Base-by-base conservation (phyloP, 2,888 invertebrate species). In the Clanis bilineata region DNA sequence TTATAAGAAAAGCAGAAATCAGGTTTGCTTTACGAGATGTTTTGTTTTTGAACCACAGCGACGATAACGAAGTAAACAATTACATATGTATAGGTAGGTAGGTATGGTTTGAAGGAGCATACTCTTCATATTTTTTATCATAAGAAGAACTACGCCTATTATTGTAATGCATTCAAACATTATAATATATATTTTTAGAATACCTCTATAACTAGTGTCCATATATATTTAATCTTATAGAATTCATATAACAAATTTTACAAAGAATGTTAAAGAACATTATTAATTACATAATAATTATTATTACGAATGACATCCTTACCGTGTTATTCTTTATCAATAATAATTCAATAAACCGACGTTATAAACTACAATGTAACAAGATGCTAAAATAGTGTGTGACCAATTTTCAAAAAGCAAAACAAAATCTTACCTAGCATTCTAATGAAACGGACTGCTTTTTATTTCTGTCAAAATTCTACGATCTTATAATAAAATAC, bases 401-500 rank as follows among this genome's bases (percentile, higher is more conserved):
- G 23, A 15, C 55, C 39, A 28, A 38, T 32, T 56, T n/a, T 22
- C 18, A 56, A 56, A 23, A n/a, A 28, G 18, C 10, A 54, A 25
- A 47, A 39, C 23, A 25, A 23, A 39, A 22, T 38, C 55, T 23
- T 38, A 32, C 32, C 55, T 59, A 55, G 43, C 44, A 38, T 56
- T 55, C 25, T 60, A 60, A 22, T 56, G 18, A 44, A 59, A 36
- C 18, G 54, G 25, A 28, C 28, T 54, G 28, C 28, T 21, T 28
- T 39, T 32, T 25, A 18, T 18, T 39, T 51, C n/a, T n/a, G n/a
- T 54, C 21, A 58, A 38, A 60, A 62, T 59, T 58, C 68, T 71
- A 80, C 73, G 78, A 71, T 69, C 79, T 79, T 82, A 79, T 18
- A n/a, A n/a, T 64, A 68, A 71, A 70, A 74, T 80, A 80, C 67